These are phyloP conservation scores for Chaetops frenatus DNA, from an alignment of 2,113 vertebrate species.

Conservation along the genomic window DNA sequence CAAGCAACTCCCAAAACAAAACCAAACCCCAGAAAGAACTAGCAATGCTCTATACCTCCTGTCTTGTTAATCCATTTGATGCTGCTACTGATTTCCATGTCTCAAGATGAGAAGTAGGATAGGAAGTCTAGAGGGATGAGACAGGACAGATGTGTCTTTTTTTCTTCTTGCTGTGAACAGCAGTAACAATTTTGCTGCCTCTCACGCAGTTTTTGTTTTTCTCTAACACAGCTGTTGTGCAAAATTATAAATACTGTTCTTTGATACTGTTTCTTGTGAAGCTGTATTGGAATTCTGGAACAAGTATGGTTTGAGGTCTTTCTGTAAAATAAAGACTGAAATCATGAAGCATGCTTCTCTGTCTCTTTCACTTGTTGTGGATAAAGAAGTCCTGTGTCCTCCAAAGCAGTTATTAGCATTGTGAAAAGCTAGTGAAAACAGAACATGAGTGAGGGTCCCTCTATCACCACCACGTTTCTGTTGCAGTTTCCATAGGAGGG, in stretches of 20 bases:
- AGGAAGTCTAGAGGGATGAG: neutral
- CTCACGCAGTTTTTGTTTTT: neutral
- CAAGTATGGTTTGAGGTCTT: neutral
- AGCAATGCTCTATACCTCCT: neutral
- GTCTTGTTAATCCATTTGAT: neutral
- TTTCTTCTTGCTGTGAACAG: neutral
- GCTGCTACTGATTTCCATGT: neutral
- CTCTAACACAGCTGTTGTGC: neutral
- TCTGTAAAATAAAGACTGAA: neutral
- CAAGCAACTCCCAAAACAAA: neutral
- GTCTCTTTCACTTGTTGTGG: neutral
- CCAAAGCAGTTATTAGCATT: neutral
- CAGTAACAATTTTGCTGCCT: neutral
- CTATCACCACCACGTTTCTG: neutral
- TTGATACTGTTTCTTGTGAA: neutral
- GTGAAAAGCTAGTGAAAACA: neutral
- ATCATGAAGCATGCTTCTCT: neutral
- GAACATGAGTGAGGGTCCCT: neutral
- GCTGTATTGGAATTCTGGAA: neutral
- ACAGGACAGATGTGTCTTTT: neutral
- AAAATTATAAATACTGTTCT: neutral
- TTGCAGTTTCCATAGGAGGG: neutral
- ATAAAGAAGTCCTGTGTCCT: neutral
- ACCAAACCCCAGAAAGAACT: neutral
- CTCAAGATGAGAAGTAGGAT: neutral